Evolutionary conservation across 2,113 vertebrate species (phyloP).

Genomic region (Helogale parvula): DNA sequence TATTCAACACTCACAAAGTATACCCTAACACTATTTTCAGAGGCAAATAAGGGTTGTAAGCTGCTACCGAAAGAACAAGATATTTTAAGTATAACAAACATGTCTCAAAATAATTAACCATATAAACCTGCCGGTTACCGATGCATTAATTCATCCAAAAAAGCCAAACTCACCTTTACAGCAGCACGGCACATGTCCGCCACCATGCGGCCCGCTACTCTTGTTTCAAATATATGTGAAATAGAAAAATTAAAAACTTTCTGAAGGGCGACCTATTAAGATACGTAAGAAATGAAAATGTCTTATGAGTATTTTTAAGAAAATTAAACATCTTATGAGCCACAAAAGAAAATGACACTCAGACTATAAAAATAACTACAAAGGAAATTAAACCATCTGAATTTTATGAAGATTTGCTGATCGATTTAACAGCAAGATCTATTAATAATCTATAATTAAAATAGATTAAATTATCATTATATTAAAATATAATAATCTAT

Average conservation of each 20-base stretch:
- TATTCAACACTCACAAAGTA: conserved; percentile 36
- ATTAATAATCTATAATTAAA: not conserved
- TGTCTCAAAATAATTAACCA: conserved; percentile 22
- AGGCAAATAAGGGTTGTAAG: not conserved
- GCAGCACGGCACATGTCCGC: conserved; percentile 98
- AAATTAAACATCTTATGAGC: not conserved
- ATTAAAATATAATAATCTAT: no score
- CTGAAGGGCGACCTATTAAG: conserved; percentile 93
- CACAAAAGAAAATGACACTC: conserved; percentile 12
- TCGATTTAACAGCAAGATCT: not conserved
- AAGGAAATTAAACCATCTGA: not conserved
- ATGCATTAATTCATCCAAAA: not conserved
- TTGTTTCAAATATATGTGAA: conserved; percentile 99
- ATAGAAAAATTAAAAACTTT: conserved; percentile 98
- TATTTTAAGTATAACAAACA: not conserved
- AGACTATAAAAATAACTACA: not conserved
- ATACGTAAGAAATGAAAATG: not conserved
- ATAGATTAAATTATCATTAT: no score
- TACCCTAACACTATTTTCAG: conserved; percentile 7
- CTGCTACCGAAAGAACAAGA: not conserved
- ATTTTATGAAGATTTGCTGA: conserved; percentile 17
- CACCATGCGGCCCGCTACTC: conserved; percentile 98
- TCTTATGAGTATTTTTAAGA: not conserved
- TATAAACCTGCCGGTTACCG: not conserved
- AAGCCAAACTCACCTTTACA: conserved; percentile 90